Base-by-base conservation (phyloP, 2,797 vertebrate species). In the Amblyopsis hoosieri region DNA sequence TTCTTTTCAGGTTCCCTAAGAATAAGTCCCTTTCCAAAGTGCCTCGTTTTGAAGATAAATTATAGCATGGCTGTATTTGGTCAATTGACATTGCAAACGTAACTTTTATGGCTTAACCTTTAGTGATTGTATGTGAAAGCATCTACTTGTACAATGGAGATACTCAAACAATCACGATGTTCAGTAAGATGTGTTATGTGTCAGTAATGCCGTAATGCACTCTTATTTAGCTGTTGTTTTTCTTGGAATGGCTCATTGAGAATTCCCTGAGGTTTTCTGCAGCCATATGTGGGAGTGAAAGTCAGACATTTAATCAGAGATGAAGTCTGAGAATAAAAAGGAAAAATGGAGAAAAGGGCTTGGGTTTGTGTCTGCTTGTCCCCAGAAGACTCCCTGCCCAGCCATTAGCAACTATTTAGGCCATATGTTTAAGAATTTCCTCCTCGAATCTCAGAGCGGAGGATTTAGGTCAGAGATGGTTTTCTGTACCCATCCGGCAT, bases 401-500 rank as follows among this genome's bases (percentile, higher is more conserved):
- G 57, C 69, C 75, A 68, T 75, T 72, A 76, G 61, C 72, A 74
- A 63, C 84, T 83, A 84, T 87, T 82, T 33, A n/a, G 75, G 72
- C 87, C 85, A 90, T 91, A 91, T 90, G 89, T 84, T 91, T 76
- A 79, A 87, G 84, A 84, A 78, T 81, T 75, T 74, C 47, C 45
- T 47, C 57, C 64, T 57, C 23, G 23, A 84, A 77, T 83, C 78
- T 82, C 60, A 0, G 11, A 80, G 86, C 89, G 83, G 85, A 78
- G 60, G 89, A 84, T 91, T 94, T 92, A 87, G 70, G 87, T 10
- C 62, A 81, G 85, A 88, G 87, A 92, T 90, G 49, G 85, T 92
- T 93, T 92, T 80, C 80, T 61, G 60, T 33, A 74, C 75, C 67
- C 17, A 69, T 76, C 78, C 81, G 51, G 23, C 13, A 12, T 63